Conservation (phyloP, 1,140 invertebrate species). For the Andrena cerasifolii region DNA sequence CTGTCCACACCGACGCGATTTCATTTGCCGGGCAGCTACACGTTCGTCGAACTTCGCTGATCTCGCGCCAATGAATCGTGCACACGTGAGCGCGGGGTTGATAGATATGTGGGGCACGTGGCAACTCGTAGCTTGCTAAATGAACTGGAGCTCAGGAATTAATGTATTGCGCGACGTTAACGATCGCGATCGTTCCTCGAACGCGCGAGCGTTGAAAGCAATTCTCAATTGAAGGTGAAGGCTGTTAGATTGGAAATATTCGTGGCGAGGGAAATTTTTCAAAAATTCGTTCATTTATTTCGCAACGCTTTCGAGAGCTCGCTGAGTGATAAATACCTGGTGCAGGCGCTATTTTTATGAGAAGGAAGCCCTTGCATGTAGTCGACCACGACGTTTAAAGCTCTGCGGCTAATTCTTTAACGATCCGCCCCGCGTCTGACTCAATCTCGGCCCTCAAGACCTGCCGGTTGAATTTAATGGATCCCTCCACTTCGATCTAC, state of each 20-base stretch:
- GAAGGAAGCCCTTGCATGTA: background rate
- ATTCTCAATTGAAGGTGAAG: too few species aligned
- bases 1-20: constrained; percentile 13
- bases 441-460: background rate
- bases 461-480: background rate
- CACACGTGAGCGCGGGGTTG: background rate
- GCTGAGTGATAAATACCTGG: too few species aligned
- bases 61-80: background rate
- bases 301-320: too few species aligned
- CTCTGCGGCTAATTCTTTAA: background rate
- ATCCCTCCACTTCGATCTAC: constrained; percentile 14
- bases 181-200: too few species aligned
- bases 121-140: background rate
- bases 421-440: background rate
- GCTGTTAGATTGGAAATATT: too few species aligned
- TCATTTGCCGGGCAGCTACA: background rate
- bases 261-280: too few species aligned
- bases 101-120: too few species aligned
- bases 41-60: constrained; percentile 6
- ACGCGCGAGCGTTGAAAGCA: too few species aligned
- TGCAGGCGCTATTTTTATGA: background rate
- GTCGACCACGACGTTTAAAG: background rate
- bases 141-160: background rate
- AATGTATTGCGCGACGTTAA: background rate
- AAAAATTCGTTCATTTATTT: too few species aligned